Evolutionary conservation across 1,140 invertebrate species (phyloP), one percentile per base, ranked within the genome.

Genomic region (Ooceraea biroi): DNA sequence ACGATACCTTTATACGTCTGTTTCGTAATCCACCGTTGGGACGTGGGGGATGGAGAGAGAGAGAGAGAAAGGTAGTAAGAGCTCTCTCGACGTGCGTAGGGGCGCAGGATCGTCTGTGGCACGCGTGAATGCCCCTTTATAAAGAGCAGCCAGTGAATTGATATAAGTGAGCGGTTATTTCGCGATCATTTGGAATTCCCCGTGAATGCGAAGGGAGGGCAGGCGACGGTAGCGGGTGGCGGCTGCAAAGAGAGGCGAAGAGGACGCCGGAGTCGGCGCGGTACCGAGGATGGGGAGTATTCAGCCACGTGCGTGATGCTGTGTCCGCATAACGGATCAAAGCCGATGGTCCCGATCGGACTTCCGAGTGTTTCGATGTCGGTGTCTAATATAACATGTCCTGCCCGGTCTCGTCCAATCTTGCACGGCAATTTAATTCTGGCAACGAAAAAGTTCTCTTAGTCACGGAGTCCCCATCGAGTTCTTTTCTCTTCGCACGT

Each of bases 121-220:
- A 94, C 93, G 93, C 93, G 94, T 94, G 93, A 94, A 94, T 94
- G 93, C 93, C 89, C 91, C 89, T 90, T 92, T 90, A 94, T 93
- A 94, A 94, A 94, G 92, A 92, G 88, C 86, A 90, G 90, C 89
- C 90, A 84, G 90, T 94, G 92, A 94, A 94, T 94, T 94, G 93
- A 93, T 94, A 93, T 94, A 94, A 94, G 94, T 94, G 94, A 94
- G 93, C 92, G 93, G 93, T 94, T 94, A 94, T 94, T 94, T 94
- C 93, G 91, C 93, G 92, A 94, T 94, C 93, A 92, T 94, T 94
- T 93, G 90, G 90, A 88, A 92, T 93, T 93, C 90, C 82, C 87
- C 85, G 82, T 86, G 85, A 76, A 83, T 74, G 57, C 61, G 30
- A 72, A 27, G 30, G 22, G 50, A 44, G 69, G 25, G 50, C 44